Percentiles rank a stretch among this genome's conserved stretches.
These are phyloP conservation scores for Aspidapion aeneum DNA, from an alignment of 2,888 invertebrate genomes.

Conservation along the genomic window DNA sequence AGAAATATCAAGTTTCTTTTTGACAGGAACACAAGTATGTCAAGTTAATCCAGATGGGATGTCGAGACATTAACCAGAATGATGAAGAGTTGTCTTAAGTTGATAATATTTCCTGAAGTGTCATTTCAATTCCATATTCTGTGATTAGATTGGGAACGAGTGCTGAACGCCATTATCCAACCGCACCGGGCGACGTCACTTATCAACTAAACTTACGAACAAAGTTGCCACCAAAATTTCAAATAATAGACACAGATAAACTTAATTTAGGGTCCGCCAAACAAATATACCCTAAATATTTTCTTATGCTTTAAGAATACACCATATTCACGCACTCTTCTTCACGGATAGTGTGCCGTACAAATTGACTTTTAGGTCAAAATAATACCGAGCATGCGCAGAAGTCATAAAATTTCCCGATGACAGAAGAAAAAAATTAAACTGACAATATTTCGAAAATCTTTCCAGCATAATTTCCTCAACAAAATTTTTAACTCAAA, in stretches of 20 bases:
- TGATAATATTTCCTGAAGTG: constrained; percentile 28
- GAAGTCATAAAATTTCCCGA: constrained; percentile 25
- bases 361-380: constrained; percentile 35
- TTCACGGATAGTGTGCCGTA: constrained; percentile 34
- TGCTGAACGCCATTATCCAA: constrained; percentile 36
- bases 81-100: constrained; percentile 16
- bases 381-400: constrained; percentile 29
- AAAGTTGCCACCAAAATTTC: background rate
- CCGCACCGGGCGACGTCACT: constrained; percentile 34
- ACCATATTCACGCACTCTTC: constrained; percentile 35
- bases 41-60: constrained; percentile 11
- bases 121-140: constrained; percentile 35
- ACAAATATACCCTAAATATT: constrained; percentile 28
- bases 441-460: background rate
- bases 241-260: constrained; percentile 22
- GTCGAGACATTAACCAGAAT: constrained; percentile 10
- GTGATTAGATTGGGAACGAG: constrained; percentile 35
- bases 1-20: constrained; percentile 13
- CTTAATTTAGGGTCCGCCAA: constrained; percentile 17
- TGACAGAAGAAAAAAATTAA: constrained; percentile 23
- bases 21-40: constrained; percentile 13
- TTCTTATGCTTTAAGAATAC: constrained; percentile 31
- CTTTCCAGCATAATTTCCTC: background rate
- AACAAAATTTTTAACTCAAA: background rate
- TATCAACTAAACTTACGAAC: constrained; percentile 8